Percentiles rank a stretch among this genome's conserved stretches.
These are phyloP conservation scores for Zygogramma bicolorata DNA, from an alignment of 2,888 invertebrate species.

Conservation along the genomic window DNA sequence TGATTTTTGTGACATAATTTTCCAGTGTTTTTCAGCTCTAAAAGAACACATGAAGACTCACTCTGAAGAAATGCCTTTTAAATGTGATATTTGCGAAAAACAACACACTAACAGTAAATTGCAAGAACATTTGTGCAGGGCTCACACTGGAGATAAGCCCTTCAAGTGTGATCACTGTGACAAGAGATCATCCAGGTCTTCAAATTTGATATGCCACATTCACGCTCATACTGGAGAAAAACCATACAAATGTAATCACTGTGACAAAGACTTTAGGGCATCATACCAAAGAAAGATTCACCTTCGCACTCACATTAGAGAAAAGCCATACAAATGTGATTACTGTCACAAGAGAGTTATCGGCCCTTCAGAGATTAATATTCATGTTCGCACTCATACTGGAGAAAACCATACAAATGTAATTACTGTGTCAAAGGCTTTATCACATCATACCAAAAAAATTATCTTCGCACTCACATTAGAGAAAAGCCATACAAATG, in stretches of 20 bases:
- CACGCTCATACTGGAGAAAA: too few relatives aligned
- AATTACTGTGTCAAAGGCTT: too few relatives aligned
- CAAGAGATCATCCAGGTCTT: too few relatives aligned
- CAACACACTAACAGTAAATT: background rate
- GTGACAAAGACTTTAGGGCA: too few relatives aligned
- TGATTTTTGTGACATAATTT: background rate
- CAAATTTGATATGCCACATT: background rate
- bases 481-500: background rate
- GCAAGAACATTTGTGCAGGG: too few relatives aligned
- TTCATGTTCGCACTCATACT: background rate
- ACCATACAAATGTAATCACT: too few relatives aligned
- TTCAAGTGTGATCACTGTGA: too few relatives aligned
- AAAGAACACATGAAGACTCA: background rate
- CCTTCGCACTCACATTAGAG: background rate
- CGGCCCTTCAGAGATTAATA: background rate
- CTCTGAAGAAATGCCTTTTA: background rate
- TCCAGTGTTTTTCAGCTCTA: background rate
- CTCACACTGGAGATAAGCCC: too few relatives aligned
- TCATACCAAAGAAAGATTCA: background rate
- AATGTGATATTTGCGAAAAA: too few relatives aligned
- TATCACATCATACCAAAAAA: too few relatives aligned
- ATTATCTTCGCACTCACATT: too few relatives aligned
- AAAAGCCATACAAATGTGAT: background rate
- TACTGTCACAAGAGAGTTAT: background rate
- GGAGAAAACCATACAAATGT: too few relatives aligned